A percentile compares a stretch with the other conserved stretches of the same genome.
Evolutionary conservation across 2,888 invertebrate species (phyloP).

Genomic region (Erynnis tages): DNA sequence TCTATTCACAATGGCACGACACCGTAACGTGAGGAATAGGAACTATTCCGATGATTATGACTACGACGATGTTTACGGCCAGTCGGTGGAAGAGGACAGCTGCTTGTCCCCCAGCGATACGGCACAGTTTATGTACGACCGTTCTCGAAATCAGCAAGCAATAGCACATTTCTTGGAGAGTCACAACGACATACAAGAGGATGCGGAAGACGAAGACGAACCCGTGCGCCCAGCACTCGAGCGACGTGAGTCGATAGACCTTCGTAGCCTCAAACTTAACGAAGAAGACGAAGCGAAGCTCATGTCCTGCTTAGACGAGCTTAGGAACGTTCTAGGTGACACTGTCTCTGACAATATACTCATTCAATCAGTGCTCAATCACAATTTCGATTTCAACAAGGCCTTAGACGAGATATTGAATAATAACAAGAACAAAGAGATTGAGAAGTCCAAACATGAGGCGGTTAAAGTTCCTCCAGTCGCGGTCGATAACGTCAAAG

Average conservation of each 20-base stretch:
- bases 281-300: slow-evolving; percentile 88
- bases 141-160: slow-evolving; percentile 86
- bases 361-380: slow-evolving; percentile 85
- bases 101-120: slow-evolving; percentile 94
- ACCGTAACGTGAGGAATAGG: slow-evolving; percentile 91
- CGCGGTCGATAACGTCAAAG: slow-evolving; percentile 51
- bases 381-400: slow-evolving; percentile 87
- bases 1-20: slow-evolving; percentile 87
- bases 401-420: slow-evolving; percentile 88
- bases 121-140: slow-evolving; percentile 92
- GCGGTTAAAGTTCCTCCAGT: slow-evolving; percentile 42
- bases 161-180: slow-evolving; percentile 89
- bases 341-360: slow-evolving; percentile 87
- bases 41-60: slow-evolving; percentile 95
- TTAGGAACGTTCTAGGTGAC: slow-evolving; percentile 90
- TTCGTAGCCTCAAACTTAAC: slow-evolving; percentile 75
- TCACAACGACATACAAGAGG: slow-evolving; percentile 87
- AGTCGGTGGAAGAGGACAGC: slow-evolving; percentile 96
- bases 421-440: slow-evolving; percentile 56
- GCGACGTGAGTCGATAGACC: slow-evolving; percentile 72
- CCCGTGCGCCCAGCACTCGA: slow-evolving; percentile 43
- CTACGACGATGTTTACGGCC: slow-evolving; percentile 95
- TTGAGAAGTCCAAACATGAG: slow-evolving; percentile 40
- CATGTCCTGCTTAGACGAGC: slow-evolving; percentile 91
- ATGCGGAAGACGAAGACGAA: slow-evolving; percentile 74